Evolutionary conservation across 1,140 invertebrate genomes (phyloP).

Genomic region (Zaprionus gabonicus): DNA sequence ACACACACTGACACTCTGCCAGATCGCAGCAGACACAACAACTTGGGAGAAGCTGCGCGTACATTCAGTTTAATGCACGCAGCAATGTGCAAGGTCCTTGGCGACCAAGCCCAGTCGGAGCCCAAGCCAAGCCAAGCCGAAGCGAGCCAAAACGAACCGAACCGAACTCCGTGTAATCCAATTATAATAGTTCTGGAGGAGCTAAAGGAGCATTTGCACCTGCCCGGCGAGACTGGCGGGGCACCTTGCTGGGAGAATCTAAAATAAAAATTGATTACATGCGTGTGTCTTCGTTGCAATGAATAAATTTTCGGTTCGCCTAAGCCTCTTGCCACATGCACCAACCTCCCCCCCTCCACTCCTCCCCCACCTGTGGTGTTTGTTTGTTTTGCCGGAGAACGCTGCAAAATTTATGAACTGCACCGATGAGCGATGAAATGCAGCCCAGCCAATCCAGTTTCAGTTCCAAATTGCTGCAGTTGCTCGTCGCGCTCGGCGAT

Average conservation of each 20-base stretch:
- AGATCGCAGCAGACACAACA: slow-evolving; percentile 46
- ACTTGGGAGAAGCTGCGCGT: slow-evolving; percentile 47
- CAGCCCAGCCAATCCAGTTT: slow-evolving; percentile 19
- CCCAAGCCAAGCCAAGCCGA: too few relatives aligned
- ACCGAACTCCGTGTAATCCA: slow-evolving; percentile 86
- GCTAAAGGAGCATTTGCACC: slow-evolving; percentile 59
- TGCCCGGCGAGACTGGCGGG: slow-evolving; percentile 44
- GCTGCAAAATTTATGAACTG: slow-evolving; percentile 81
- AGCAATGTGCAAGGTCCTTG: slow-evolving; percentile 29
- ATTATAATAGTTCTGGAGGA: slow-evolving; percentile 61
- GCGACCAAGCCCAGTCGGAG: not conserved
- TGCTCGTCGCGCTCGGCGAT: slow-evolving; percentile 65
- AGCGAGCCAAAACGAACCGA: slow-evolving; percentile 7
- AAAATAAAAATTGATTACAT: slow-evolving; percentile 81
- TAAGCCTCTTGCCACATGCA: not conserved
- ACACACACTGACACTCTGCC: not conserved
- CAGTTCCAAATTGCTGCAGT: slow-evolving; percentile 70
- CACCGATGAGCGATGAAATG: slow-evolving; percentile 62
- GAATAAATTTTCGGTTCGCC: slow-evolving; percentile 52
- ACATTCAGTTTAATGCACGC: slow-evolving; percentile 47
- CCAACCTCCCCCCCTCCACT: not conserved
- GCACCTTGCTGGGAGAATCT: slow-evolving; percentile 50
- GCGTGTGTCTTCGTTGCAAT: slow-evolving; percentile 63
- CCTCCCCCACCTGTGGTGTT: not conserved
- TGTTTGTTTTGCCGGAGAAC: slow-evolving; percentile 68